phyloP scores from a whole-genome alignment of 2,888 invertebrate species.

The Aethes cnicana region DNA sequence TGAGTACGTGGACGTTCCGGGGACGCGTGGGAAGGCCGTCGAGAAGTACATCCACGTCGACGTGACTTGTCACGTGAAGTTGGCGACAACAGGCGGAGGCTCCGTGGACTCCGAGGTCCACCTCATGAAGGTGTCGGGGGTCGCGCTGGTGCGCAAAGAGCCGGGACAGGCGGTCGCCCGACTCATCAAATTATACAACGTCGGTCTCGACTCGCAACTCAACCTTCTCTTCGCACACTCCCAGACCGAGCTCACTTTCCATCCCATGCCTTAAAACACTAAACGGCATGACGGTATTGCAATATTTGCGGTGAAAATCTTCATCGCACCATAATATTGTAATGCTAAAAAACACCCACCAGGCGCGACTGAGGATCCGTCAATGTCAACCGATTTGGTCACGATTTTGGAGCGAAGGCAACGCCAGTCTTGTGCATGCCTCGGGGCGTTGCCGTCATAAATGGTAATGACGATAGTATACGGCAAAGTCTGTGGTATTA shows the following conservation, averaged over 20 bases:
- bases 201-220: constrained; percentile 86
- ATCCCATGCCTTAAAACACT: constrained; percentile 75
- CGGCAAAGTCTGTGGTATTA: background rate
- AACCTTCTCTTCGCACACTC: constrained; percentile 85
- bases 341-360: constrained; percentile 62
- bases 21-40: constrained; percentile 74
- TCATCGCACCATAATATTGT: constrained; percentile 48
- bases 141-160: constrained; percentile 84
- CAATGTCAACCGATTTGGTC: constrained; percentile 67
- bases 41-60: constrained; percentile 86
- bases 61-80: constrained; percentile 85
- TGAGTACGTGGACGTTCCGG: constrained; percentile 79
- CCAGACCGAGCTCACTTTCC: constrained; percentile 85
- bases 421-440: no score
- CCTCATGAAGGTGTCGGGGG: constrained; percentile 86
- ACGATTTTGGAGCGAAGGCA: constrained; percentile 63
- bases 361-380: constrained; percentile 74
- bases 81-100: constrained; percentile 82
- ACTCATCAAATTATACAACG: constrained; percentile 84
- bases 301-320: constrained; percentile 45
- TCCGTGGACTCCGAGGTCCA: constrained; percentile 82
- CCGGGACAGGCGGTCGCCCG: constrained; percentile 79
- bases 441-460: no score
- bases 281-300: constrained; percentile 60
- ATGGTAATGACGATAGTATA: constrained; percentile 3